Evolutionary conservation across 2,888 invertebrate species (phyloP).

Genomic region (Sturmia bella): DNA sequence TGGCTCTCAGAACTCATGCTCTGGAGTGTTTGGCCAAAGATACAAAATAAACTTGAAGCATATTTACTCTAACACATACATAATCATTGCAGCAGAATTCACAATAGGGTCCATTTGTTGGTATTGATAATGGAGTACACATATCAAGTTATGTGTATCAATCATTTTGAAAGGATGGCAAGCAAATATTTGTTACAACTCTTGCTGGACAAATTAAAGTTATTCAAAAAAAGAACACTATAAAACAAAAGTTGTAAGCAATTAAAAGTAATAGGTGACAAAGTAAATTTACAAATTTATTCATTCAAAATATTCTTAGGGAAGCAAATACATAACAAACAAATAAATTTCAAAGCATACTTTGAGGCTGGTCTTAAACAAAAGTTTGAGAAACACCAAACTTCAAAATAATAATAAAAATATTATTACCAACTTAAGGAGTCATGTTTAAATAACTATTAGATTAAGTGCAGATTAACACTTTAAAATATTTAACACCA

Average conservation of each 20-base stretch:
- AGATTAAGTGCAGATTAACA: too few relatives aligned
- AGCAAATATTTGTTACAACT: conserved; percentile 56
- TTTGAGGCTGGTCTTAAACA: too few relatives aligned
- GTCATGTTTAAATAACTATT: too few relatives aligned
- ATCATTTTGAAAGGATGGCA: conserved; percentile 61
- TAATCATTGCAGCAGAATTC: background rate
- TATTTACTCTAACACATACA: background rate
- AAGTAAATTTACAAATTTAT: too few relatives aligned
- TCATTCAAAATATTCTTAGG: too few relatives aligned
- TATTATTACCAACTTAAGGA: too few relatives aligned
- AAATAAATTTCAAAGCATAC: too few relatives aligned
- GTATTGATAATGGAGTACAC: conserved; percentile 51
- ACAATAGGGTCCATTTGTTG: conserved; percentile 50
- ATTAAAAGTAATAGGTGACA: too few relatives aligned
- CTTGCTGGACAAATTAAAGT: conserved; percentile 23
- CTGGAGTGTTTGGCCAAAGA: conserved; percentile 46
- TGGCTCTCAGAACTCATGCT: conserved; percentile 19
- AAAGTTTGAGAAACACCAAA: too few relatives aligned
- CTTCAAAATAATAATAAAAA: too few relatives aligned
- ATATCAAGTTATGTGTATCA: conserved; percentile 50
- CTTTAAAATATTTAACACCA: too few relatives aligned
- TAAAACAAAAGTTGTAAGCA: background rate
- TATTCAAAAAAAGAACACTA: conserved; percentile 3
- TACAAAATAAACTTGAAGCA: conserved; percentile 1
- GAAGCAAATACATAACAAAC: too few relatives aligned